Evolutionary conservation across 2,797 vertebrate genomes (phyloP), one percentile per base, ranked within the genome.

Genomic region (Microchirus variegatus): DNA sequence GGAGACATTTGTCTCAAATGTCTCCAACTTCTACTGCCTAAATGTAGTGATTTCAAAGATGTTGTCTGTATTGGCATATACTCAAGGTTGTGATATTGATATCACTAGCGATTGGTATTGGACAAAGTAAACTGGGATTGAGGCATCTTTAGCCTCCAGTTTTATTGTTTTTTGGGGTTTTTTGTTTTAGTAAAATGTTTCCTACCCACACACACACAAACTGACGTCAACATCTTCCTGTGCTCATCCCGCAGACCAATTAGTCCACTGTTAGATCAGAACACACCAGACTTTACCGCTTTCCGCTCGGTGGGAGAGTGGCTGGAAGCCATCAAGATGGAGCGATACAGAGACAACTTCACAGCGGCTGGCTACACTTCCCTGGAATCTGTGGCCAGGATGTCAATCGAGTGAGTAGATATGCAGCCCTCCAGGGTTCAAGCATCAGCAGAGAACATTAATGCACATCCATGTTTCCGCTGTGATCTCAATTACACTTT

Each of bases 261-360:
- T 90, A 98, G 96, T 86, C 97, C 96, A 76, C 96, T 99, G 91
- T 91, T 99, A 91, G 96, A 98, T 94, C 97, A 98, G 92, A 98
- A 94, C 90, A 95, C 96, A 78, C 95, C 95, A 64, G 96, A 99
- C 89, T 98, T 99, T 91, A 95, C 95, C 73, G 89, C 97, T 80
- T 98, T 99, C 90, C 94, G 96, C 91, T 95, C 97, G 47, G 95
- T 99, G 89, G 95, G 94, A 84, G 97, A 99, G 91, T 99, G 97
- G 97, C 92, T 99, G 87, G 95, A 98, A 92, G 96, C 97, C 92
- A 98, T 99, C 94, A 99, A 99, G 93, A 99, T 99, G 97, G 97
- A 99, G 89, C 92, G 96, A 89, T 99, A 99, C 89, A 93, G 95
- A 85, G 97, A 99, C 91, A 99, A 97, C 93, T 98, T 99, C 93